Base-by-base conservation (phyloP, 2,888 invertebrate genomes). In the Melieria picta region DNA sequence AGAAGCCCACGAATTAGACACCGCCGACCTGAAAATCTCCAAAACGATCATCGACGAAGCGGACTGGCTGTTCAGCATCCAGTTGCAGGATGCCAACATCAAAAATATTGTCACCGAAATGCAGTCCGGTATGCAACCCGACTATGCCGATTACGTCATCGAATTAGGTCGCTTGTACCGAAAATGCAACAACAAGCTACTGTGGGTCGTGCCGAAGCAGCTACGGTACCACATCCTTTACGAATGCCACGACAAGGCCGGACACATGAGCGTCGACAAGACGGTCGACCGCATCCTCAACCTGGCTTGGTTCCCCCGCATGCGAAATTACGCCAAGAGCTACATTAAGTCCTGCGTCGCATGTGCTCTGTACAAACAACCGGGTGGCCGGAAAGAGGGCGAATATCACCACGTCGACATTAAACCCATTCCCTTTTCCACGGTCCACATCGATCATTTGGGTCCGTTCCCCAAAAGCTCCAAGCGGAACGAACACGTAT, bases 331-430 rank as follows among this genome's bases (percentile, higher is more conserved):
- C 11, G 30, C 42, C 13, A 63, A 48, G 30, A 48, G 48, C 4
- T 58, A 58, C 43, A 42, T 58, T 10, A 50, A 63, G 3, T 63
- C 63, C 9, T 63, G 63, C n/a, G 48, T 74, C 6, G 58, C 30
- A 7, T 88, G 86, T 70, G 60, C 85, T 4, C 83, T 82, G 63
- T 77, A 79, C 43, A 86, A 87, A 74, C 61, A 68, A 16, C 47
- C 60, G 16, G 60, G 16, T 16, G 60, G 42, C 11, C 30, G 43
- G 58, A n/a, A 46, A 11, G 65, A 65, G 48, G 50, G 61, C 9
- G 45, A 65, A 71, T 65, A 65, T 45, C 71, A 65, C 50, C 65
- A 69, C 43, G 69, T 62, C 46, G 65, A 58, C 45, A 58, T 52
- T 4, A n/a, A 61, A 45, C 60, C 65, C 11, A 16, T 71, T 42